Conservation (phyloP, 2,888 invertebrate genomes). For the Amblyjoppa fuscipennis region DNA sequence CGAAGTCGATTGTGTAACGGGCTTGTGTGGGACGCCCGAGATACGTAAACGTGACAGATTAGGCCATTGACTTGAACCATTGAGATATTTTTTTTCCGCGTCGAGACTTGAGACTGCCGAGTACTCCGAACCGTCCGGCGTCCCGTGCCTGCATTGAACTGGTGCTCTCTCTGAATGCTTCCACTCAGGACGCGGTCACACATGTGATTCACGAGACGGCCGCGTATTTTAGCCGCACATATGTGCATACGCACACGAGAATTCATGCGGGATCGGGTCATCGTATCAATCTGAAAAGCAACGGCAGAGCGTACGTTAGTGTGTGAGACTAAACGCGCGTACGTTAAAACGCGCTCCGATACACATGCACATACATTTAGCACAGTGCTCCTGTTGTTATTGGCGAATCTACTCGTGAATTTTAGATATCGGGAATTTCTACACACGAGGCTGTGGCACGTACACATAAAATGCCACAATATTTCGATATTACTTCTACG, state of each 20-base stretch:
- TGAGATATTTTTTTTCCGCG: slow-evolving; percentile 34
- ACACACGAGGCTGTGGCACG: neutral
- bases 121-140: slow-evolving; percentile 48
- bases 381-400: slow-evolving; percentile 56
- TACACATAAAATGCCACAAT: too few species aligned
- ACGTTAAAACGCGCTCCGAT: slow-evolving; percentile 16
- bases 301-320: slow-evolving; percentile 34
- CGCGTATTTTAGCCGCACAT: slow-evolving; percentile 62
- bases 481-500: too few species aligned
- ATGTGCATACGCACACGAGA: slow-evolving; percentile 53
- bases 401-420: slow-evolving; percentile 33
- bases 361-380: slow-evolving; percentile 24
- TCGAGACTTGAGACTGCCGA: slow-evolving; percentile 43
- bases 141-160: slow-evolving; percentile 58
- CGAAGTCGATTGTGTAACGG: slow-evolving; percentile 35
- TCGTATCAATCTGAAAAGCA: slow-evolving; percentile 69
- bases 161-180: slow-evolving; percentile 61
- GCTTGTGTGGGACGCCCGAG: slow-evolving; percentile 19
- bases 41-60: slow-evolving; percentile 39
- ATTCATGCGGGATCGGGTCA: slow-evolving; percentile 66
- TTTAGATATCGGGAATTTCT: slow-evolving; percentile 46
- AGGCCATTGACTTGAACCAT: slow-evolving; percentile 46
- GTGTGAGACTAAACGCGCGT: slow-evolving; percentile 18
- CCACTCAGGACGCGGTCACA: slow-evolving; percentile 65
- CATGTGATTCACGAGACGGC: slow-evolving; percentile 67